Evolutionary conservation across 2,888 invertebrate species (phyloP).

Genomic region (Onchidella celtica): DNA sequence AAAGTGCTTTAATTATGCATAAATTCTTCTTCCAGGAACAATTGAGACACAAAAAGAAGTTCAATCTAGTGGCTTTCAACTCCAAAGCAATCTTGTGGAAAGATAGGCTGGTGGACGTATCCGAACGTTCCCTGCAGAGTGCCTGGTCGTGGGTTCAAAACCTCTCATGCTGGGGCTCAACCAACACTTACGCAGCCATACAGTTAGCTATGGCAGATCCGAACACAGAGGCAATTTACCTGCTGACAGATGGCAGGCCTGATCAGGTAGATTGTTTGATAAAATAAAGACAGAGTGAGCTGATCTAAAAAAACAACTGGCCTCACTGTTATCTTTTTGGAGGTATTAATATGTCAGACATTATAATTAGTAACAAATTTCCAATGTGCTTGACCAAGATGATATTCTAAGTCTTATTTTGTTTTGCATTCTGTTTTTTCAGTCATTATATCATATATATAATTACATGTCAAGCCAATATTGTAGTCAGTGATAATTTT

Average conservation of each 20-base stretch:
- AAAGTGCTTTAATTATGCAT: too few relatives aligned
- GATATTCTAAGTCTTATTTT: too few relatives aligned
- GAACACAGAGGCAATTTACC: constrained; percentile 79
- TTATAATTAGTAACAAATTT: too few relatives aligned
- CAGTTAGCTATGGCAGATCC: constrained; percentile 77
- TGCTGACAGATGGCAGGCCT: constrained; percentile 80
- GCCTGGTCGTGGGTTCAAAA: constrained; percentile 77
- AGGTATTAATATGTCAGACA: too few relatives aligned
- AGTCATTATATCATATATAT: too few relatives aligned
- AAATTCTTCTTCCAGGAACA: constrained; percentile 80
- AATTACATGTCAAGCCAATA: too few relatives aligned
- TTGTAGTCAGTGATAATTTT: too few relatives aligned
- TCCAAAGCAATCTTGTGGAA: constrained; percentile 75
- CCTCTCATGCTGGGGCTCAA: constrained; percentile 78
- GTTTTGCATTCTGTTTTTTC: too few relatives aligned
- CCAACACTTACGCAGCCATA: constrained; percentile 79
- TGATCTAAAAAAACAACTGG: too few relatives aligned
- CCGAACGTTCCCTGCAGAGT: constrained; percentile 74
- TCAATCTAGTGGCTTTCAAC: constrained; percentile 79
- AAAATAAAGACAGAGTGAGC: too few relatives aligned
- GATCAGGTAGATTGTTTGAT: constrained; percentile 77
- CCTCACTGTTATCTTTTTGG: too few relatives aligned
- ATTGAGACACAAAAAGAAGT: constrained; percentile 78
- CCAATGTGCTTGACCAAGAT: too few relatives aligned
- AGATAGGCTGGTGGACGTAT: constrained; percentile 78